Evolutionary conservation across 2,113 vertebrate species (phyloP), one percentile per base, ranked within the genome.

Genomic region (Tragelaphus imberbis): DNA sequence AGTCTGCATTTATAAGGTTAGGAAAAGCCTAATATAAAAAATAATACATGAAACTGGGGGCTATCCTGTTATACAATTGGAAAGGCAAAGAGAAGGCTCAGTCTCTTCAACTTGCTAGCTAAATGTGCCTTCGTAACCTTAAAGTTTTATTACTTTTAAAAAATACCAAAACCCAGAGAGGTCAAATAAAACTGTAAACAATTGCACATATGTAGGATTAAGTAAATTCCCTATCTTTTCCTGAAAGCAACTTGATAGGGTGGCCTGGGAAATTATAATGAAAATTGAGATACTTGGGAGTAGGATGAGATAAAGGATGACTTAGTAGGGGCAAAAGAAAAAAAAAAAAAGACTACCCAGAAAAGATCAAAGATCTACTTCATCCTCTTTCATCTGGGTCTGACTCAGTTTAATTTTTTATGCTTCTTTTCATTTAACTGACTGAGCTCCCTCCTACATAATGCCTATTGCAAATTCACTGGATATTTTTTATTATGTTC

Each of bases 401-500:
- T 91, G 59, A 94, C 33, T 94, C 30, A 40, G 30, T 81, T 95
- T 85, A 88, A 88, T 6, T 82, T 75, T 93, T 95, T 63, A 87
- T 36, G 27, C 2, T 55, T 90, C 49, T 53, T 68, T 84, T 84
- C 79, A 90, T 91, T 88, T 91, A 91, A 94, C 61, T 93, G 82
- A 49, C 36, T 63, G 95, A 33, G 21, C 21, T 96, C 58, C 51
- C 58, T 77, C 27, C 21, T 92, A 77, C 75, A 17, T 55, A 40
- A 81, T 2, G 10, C 25, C 36, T 56, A 75, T 86, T 95, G 79
- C 19, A 94, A 93, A 94, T 51, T 71, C 63, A 68, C 56, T 89
- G 68, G 55, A 85, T 95, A 80, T 59, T 77, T 96, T 96, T 94
- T 91, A 68, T 87, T 94, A 88, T 61, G 51, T 80, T 94, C 79